A percentile compares a stretch with the other conserved stretches of the same genome.
These are phyloP conservation scores for Folsomia manolachei DNA, from an alignment of 2,888 invertebrate species.

Conservation along the genomic window DNA sequence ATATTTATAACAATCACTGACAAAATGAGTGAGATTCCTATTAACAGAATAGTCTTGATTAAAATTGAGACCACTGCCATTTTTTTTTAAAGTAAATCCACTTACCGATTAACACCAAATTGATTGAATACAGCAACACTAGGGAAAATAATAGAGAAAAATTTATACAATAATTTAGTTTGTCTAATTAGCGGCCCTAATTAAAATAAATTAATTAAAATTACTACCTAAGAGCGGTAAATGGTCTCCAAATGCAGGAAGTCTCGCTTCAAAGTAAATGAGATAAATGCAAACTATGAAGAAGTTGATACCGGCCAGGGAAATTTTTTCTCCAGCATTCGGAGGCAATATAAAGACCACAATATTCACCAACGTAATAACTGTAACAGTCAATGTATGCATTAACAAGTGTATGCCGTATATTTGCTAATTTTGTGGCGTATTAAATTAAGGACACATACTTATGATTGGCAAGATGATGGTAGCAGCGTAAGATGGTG, in stretches of 20 bases:
- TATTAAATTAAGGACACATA: too few relatives aligned
- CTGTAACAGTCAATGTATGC: constrained; percentile 19
- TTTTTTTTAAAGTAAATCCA: too few relatives aligned
- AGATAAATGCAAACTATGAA: constrained; percentile 48
- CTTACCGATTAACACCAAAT: constrained; percentile 57
- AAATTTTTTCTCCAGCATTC: constrained; percentile 65
- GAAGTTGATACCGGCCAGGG: constrained; percentile 46
- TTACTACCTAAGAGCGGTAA: constrained; percentile 62
- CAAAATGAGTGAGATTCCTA: constrained; percentile 59
- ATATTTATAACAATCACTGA: constrained; percentile 61
- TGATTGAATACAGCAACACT: constrained; percentile 62
- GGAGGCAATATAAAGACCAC: constrained; percentile 57
- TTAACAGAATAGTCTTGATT: too few relatives aligned
- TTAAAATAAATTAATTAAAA: too few relatives aligned
- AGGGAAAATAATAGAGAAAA: constrained; percentile 33
- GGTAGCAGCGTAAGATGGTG: constrained; percentile 63
- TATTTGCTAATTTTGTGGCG: background rate
- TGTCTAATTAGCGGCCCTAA: too few relatives aligned
- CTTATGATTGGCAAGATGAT: constrained; percentile 64
- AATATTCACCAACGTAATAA: constrained; percentile 46
- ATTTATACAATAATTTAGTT: constrained; percentile 6
- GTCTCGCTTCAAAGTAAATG: constrained; percentile 53
- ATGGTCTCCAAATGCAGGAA: constrained; percentile 60
- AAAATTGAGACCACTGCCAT: too few relatives aligned
- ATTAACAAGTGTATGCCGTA: background rate